Evolutionary conservation across 35 echinoderm and acorn worm species (phyloP).

Genomic region (Chiridota heheva): DNA sequence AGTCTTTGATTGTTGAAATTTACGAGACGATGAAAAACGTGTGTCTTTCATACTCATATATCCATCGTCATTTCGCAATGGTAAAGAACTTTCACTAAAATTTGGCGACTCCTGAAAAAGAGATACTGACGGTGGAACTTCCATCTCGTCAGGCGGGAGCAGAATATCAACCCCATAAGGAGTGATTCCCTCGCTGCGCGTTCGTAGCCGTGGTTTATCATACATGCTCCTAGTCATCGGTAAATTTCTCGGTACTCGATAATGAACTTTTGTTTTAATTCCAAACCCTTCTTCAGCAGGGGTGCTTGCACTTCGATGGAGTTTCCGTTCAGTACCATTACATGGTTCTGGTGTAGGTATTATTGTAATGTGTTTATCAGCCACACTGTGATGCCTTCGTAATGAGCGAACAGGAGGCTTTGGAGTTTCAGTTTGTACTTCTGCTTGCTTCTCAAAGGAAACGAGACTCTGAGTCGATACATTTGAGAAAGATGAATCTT

Average conservation of each 20-base stretch:
- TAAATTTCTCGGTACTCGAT: conserved; percentile 69
- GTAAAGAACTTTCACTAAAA: conserved; percentile 41
- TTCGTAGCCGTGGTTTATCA: conserved; percentile 68
- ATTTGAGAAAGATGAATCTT: neutral
- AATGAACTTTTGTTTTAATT: conserved; percentile 55
- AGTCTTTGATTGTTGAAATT: conserved; percentile 34
- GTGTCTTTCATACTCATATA: conserved; percentile 96
- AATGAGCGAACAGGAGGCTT: neutral
- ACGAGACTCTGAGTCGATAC: conserved; percentile 4
- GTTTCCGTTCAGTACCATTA: conserved; percentile 1
- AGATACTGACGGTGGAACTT: neutral
- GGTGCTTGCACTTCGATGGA: conserved; percentile 71
- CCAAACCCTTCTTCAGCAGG: conserved; percentile 49
- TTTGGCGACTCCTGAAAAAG: conserved; percentile 29
- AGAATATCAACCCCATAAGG: conserved; percentile 49
- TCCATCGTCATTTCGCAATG: conserved; percentile 68
- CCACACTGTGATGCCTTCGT: conserved; percentile 30
- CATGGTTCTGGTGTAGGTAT: conserved; percentile 24
- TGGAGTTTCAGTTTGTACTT: conserved; percentile 31
- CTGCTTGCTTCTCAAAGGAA: conserved; percentile 8
- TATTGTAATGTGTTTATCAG: conserved; percentile 30
- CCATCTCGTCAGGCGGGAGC: conserved; percentile 23
- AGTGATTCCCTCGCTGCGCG: conserved; percentile 61
- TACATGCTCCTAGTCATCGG: conserved; percentile 45
- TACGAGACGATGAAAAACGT: conserved; percentile 62